A percentile compares a stretch with the other conserved stretches of the same genome.
Evolutionary conservation across 2,888 invertebrate species (phyloP).

Genomic region (Mythimna albipuncta): DNA sequence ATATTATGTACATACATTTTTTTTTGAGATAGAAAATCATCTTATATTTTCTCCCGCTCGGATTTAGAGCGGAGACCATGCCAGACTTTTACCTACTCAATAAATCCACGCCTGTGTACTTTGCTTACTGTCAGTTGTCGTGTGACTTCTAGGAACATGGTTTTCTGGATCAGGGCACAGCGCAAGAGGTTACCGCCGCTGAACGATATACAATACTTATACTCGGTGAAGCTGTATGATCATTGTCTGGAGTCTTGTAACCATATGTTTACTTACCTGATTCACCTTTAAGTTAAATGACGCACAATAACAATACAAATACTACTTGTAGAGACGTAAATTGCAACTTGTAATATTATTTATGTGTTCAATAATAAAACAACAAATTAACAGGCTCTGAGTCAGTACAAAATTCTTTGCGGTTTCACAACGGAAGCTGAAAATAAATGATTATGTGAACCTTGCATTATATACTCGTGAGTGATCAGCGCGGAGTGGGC

Average conservation of each 20-base stretch:
- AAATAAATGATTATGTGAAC: conserved; percentile 50
- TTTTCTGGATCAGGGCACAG: too few relatives aligned
- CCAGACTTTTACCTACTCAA: too few relatives aligned
- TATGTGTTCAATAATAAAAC: conserved; percentile 7
- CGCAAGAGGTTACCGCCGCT: too few relatives aligned
- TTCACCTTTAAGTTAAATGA: neutral
- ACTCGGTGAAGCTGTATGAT: neutral
- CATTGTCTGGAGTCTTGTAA: neutral
- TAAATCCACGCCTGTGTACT: too few relatives aligned
- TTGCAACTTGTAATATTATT: neutral
- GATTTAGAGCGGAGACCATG: too few relatives aligned
- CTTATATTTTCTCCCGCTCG: too few relatives aligned
- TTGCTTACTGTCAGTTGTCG: too few relatives aligned
- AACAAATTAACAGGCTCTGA: conserved; percentile 37
- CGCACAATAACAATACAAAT: neutral
- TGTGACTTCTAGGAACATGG: too few relatives aligned
- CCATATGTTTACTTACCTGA: neutral
- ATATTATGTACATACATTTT: neutral
- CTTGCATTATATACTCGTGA: conserved; percentile 45
- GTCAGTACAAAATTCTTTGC: conserved; percentile 45
- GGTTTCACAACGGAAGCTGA: conserved; percentile 50
- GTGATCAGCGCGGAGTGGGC: conserved; percentile 33
- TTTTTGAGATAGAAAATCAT: too few relatives aligned
- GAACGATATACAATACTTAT: too few relatives aligned
- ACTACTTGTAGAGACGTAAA: neutral